Conservation (phyloP, 2,113 vertebrate genomes). For the Albula glossodonta region DNA sequence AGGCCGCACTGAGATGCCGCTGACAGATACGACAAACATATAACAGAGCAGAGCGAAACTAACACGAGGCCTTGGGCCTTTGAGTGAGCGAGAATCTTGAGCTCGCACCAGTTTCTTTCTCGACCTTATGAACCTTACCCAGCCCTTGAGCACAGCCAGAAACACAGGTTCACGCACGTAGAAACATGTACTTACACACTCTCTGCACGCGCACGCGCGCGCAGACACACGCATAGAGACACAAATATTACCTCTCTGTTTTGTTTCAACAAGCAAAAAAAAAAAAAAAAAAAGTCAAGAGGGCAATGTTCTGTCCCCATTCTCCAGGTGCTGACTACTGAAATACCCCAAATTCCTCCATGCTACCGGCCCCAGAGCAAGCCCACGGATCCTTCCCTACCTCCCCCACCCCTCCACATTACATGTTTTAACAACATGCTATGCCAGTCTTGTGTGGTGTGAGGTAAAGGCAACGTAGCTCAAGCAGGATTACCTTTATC, state of each 20-base stretch:
- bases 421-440: neutral
- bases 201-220: constrained; percentile 8
- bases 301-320: constrained; percentile 2
- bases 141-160: neutral
- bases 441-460: neutral
- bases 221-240: constrained; percentile 22
- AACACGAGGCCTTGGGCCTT: too few relatives aligned
- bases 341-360: constrained; percentile 29
- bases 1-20: neutral
- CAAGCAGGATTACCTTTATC: neutral
- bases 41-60: neutral
- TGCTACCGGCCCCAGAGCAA: neutral
- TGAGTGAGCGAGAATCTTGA: too few relatives aligned
- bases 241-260: constrained; percentile 26
- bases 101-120: neutral
- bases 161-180: neutral
- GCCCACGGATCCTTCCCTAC: constrained; percentile 15
- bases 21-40: neutral
- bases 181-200: neutral
- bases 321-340: constrained; percentile 38
- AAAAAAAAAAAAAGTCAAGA: constrained; percentile 9
- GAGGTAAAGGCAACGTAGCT: neutral
- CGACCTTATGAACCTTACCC: constrained; percentile 41
- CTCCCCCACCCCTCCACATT: neutral
- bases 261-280: constrained; percentile 41